These are phyloP conservation scores for Taurulus bubalis DNA, from an alignment of 2,113 vertebrate species.

Conservation along the genomic window DNA sequence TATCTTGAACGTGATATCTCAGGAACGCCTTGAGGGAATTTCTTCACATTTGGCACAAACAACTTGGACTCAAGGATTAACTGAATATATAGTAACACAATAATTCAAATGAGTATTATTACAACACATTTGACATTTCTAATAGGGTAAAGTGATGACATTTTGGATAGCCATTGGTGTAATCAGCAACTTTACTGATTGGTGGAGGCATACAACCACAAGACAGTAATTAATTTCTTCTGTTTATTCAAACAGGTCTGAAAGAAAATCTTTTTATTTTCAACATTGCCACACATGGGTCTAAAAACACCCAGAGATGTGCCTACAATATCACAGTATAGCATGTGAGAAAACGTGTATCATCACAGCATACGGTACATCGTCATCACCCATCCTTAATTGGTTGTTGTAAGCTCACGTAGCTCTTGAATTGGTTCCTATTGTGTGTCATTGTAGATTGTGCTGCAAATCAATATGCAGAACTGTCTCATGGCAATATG, in stretches of 20 bases:
- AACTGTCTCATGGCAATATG: not conserved
- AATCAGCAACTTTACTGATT: too few relatives aligned
- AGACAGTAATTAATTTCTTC: not conserved
- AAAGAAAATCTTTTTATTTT: not conserved
- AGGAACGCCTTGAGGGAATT: not conserved
- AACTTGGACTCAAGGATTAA: too few relatives aligned
- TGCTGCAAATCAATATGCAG: not conserved
- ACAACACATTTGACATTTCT: too few relatives aligned
- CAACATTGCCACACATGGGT: not conserved
- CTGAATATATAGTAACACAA: not conserved
- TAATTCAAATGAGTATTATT: not conserved
- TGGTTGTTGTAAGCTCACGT: not conserved
- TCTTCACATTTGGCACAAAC: not conserved
- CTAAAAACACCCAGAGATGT: not conserved
- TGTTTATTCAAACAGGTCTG: not conserved
- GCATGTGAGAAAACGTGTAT: not conserved
- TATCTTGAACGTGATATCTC: not conserved
- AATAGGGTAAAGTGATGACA: not conserved
- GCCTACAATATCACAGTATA: not conserved
- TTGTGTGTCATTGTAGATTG: not conserved
- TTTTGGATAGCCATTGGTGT: too few relatives aligned
- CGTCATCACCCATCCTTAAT: not conserved
- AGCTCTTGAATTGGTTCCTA: not conserved
- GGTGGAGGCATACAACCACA: not conserved
- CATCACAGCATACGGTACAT: too few relatives aligned